Conservation (phyloP, 2,888 invertebrate genomes). For the Eupithecia abbreviata region DNA sequence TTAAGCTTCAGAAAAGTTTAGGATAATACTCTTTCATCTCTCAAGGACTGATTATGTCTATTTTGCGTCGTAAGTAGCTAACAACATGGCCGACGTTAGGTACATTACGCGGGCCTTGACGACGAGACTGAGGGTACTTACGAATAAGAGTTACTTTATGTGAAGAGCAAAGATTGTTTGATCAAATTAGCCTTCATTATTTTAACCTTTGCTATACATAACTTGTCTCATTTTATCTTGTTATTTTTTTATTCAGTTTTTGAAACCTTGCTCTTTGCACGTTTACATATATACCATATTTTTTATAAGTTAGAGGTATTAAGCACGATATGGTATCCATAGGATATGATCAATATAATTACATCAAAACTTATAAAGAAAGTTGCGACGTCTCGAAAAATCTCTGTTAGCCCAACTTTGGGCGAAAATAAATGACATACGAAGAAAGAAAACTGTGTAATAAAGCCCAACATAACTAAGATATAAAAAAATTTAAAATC, state of each 20-base stretch:
- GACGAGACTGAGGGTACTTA: background rate
- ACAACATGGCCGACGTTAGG: background rate
- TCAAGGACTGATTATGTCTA: background rate
- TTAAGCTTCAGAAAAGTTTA: background rate
- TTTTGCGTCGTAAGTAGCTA: background rate
- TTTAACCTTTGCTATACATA: background rate
- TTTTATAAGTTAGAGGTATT: too few species aligned
- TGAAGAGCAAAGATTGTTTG: background rate
- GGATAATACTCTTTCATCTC: background rate
- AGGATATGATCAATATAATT: too few species aligned
- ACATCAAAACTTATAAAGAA: too few species aligned
- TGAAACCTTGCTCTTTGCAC: background rate
- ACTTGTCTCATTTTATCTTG: background rate
- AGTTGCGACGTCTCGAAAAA: too few species aligned
- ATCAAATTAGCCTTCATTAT: background rate
- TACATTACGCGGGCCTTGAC: background rate
- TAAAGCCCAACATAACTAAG: too few species aligned
- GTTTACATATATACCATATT: too few species aligned
- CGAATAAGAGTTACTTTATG: background rate
- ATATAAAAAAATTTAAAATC: too few species aligned
- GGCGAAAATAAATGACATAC: too few species aligned
- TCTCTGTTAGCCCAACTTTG: too few species aligned
- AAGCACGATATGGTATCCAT: too few species aligned
- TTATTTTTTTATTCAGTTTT: background rate
- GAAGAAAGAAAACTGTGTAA: too few species aligned